Base-by-base conservation (phyloP, 1,140 invertebrate genomes). In the Atta colombica region DNA sequence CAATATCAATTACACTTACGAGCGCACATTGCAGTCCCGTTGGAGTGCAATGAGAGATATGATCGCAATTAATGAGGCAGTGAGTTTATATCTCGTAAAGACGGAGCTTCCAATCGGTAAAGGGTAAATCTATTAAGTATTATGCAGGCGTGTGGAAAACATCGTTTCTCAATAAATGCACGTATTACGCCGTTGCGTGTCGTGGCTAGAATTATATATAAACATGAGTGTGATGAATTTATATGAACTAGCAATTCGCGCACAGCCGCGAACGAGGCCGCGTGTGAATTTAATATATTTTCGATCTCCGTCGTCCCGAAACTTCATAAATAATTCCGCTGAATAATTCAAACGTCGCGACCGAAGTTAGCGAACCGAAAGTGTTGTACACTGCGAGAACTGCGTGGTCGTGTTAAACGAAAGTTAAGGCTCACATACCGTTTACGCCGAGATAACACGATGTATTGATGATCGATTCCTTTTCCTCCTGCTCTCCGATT, bases 251-350 rank as follows among this genome's bases (percentile, higher is more conserved):
- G 39, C 45, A 18, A 63, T 63, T 61, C 80, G 77, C 45, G 2
- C 16, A 18, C 5, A 39, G 58, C 58, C 25, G 58, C 14, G 8
- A 45, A 49, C n/a, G 49, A 21, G 14, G 28, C 18, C 14, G 68
- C 25, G 80, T 61, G 66, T 74, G 60, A 81, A 61, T 82, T 84
- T 77, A 77, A 77, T 87, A 80, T 87, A 80, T 69, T 85, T 85
- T 85, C 49, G 39, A 65, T 31, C 65, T 31, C 12, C 12, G 8
- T 49, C 65, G 12, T 65, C 53, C 18, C 71, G 72, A 61, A 69
- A 82, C 53, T 72, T 90, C 55, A 60, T 90, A 89, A 90, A 89
- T 89, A 87, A 90, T 89, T 80, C n/a, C 51, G 3, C 16, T 69
- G 85, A 63, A 71, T 89, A 87, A 89, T 89, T 85, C 68, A 89